Percentiles rank a stretch among this genome's conserved stretches.
Conservation (phyloP, 2,888 invertebrate species). For the Gryllus longicercus region DNA sequence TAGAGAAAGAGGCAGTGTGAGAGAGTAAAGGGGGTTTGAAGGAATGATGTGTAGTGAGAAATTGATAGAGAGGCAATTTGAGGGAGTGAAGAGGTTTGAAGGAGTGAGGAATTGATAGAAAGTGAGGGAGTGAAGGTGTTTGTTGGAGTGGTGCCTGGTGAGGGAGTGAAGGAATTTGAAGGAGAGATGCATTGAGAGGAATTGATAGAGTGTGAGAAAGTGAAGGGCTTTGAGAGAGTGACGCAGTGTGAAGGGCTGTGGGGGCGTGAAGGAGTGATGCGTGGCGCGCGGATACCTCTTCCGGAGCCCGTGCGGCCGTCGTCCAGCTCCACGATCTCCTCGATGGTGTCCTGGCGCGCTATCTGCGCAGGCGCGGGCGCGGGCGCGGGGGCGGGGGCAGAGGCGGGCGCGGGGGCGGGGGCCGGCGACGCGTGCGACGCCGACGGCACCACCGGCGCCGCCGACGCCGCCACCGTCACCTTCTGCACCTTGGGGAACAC, state of each 20-base stretch:
- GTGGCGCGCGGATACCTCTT: too few species aligned
- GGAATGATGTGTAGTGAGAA: background rate
- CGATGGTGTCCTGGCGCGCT: slow-evolving; percentile 73
- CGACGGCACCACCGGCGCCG: slow-evolving; percentile 35
- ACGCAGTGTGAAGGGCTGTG: background rate
- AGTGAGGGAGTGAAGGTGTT: background rate
- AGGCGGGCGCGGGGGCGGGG: background rate
- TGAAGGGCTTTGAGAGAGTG: too few species aligned
- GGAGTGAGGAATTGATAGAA: background rate
- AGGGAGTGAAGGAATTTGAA: background rate
- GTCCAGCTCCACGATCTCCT: slow-evolving; percentile 63
- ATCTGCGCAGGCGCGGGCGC: slow-evolving; percentile 42
- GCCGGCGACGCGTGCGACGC: background rate
- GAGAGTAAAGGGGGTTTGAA: too few species aligned
- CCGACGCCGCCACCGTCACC: slow-evolving; percentile 49
- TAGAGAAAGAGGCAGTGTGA: too few species aligned
- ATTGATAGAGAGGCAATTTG: background rate
- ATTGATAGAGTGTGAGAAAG: background rate
- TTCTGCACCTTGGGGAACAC: slow-evolving; percentile 70
- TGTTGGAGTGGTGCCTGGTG: background rate
- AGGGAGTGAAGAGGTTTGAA: too few species aligned
- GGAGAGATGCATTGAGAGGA: background rate
- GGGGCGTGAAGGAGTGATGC: background rate
- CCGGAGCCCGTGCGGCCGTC: background rate
- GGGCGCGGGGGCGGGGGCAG: slow-evolving; percentile 35